Percentiles rank a stretch among this genome's conserved stretches.
Conservation (phyloP, 2,113 vertebrate species). For the Corythaeola cristata region DNA sequence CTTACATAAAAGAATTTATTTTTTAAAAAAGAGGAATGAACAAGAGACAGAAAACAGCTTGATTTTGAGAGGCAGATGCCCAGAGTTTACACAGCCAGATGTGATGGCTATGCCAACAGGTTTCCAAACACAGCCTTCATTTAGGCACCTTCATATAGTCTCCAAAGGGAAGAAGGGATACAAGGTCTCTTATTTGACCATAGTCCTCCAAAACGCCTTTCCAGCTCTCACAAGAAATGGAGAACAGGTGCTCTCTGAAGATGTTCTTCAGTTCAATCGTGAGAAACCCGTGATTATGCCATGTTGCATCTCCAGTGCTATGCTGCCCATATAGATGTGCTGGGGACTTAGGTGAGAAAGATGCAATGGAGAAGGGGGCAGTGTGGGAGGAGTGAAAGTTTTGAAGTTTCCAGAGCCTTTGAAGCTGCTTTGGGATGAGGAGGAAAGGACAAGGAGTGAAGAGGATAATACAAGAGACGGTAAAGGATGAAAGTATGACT, state of each 20-base stretch:
- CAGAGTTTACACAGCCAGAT: neutral
- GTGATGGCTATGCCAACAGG: neutral
- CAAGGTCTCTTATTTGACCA: neutral
- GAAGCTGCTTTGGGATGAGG: neutral
- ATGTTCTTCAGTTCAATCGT: neutral
- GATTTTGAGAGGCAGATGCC: neutral
- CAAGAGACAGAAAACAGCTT: neutral
- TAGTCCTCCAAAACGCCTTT: neutral
- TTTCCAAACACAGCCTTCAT: neutral
- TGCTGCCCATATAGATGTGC: neutral
- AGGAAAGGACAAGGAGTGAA: neutral
- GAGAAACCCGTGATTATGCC: fast-evolving
- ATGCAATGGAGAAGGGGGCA: neutral
- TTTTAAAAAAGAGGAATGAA: neutral
- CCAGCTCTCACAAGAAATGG: neutral
- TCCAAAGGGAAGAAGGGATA: neutral
- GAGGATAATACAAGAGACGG: neutral
- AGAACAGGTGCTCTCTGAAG: neutral
- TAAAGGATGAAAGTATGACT: neutral
- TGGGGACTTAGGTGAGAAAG: neutral
- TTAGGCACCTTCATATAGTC: neutral
- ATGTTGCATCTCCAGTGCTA: neutral
- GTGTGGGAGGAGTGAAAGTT: neutral
- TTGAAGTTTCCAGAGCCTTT: neutral
- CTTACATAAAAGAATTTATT: neutral